phyloP scores from a whole-genome alignment of 2,113 vertebrate species.

The Mustela nigripes region DNA sequence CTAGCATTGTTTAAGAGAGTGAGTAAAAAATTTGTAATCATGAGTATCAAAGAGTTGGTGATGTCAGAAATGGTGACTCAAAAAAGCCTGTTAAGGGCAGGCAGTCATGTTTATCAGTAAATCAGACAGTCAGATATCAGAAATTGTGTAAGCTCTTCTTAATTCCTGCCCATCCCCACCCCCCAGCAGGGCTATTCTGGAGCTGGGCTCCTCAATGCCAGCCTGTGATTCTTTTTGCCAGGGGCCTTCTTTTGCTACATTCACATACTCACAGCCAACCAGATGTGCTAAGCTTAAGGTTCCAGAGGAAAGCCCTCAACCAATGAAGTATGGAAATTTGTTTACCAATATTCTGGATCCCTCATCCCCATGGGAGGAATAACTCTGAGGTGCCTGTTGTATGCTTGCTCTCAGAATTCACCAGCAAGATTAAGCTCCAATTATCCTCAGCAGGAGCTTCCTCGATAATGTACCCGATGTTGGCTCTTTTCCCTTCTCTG shows the following conservation, averaged over 20 bases:
- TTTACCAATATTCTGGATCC: neutral
- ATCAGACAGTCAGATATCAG: neutral
- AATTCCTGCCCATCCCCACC: neutral
- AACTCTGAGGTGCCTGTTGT: neutral
- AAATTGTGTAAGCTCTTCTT: neutral
- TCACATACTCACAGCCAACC: neutral
- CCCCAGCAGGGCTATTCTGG: neutral
- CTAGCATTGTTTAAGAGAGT: neutral
- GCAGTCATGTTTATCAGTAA: neutral
- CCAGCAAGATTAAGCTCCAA: neutral
- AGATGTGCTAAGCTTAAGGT: neutral
- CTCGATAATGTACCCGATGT: neutral
- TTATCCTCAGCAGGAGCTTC: neutral
- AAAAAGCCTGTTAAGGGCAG: neutral
- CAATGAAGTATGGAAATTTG: neutral
- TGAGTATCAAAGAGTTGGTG: neutral
- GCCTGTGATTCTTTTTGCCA: neutral
- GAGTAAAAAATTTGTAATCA: neutral
- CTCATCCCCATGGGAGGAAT: neutral
- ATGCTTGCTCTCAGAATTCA: neutral
- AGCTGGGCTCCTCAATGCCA: neutral
- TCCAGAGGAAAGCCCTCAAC: neutral
- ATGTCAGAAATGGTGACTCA: neutral
- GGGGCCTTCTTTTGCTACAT: neutral
- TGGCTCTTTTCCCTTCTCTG: neutral